Base-by-base conservation (phyloP, 1,140 invertebrate species). In the Cheumatopsyche charites region DNA sequence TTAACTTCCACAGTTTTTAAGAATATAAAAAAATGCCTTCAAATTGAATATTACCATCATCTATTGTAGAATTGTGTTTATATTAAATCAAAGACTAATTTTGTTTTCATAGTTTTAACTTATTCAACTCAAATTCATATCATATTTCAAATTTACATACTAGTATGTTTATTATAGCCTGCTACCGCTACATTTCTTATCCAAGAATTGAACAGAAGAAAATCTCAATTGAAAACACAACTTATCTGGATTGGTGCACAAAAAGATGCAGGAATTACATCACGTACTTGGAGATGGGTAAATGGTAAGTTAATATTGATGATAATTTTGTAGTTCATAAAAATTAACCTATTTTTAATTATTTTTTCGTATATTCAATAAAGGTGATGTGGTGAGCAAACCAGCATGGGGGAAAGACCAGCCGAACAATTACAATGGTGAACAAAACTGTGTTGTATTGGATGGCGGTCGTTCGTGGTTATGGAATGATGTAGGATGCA, bases 401-500 rank as follows among this genome's bases (percentile, higher is more conserved):
- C 93, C 93, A 5, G 86, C 91, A 0, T 97, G 95, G 95, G 94
- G 94, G 41, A 93, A 94, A 79, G 94, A 96, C 77, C 95, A 97
- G 78, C 95, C 95, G 0, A 97, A 97, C 79, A 97, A 97, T 78
- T 97, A 97, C 82, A 97, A 96, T 78, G 93, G 94, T 0, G 93
- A 97, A 78, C 95, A 97, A 81, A 96, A 97, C 80, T 97, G 94
- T 81, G 94, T 93, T 2, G 93, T 96, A 6, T 82, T 97, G 67
- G 95, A 97, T 78, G 94, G 94, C 1, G 94, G 92, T 0, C 86
- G 93, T 65, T 89, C 90, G 47, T 97, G 95, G 95, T 83, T 92
- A 0, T 97, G 94, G 94, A 97, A 97, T 80, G 95, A 97, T 83
- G 94, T 97, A 23, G 94, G 94, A 19, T 97, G 95, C 80, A 94